Percentiles rank a stretch among this genome's conserved stretches.
Conservation (phyloP, 2,888 invertebrate species). For the Caradrina kadenii region DNA sequence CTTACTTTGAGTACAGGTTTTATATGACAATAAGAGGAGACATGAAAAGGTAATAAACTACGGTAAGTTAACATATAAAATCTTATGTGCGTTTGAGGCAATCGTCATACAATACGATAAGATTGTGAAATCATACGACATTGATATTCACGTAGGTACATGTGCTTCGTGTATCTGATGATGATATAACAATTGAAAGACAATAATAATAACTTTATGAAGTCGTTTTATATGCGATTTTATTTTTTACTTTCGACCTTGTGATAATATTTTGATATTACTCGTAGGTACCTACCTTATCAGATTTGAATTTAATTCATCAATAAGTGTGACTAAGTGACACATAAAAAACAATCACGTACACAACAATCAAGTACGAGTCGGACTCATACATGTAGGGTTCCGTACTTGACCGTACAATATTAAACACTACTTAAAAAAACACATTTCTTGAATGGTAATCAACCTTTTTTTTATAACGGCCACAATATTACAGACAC, state of each 20-base stretch:
- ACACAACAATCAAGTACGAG: no score
- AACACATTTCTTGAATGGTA: no score
- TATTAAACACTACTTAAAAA: no score
- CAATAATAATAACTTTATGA: slow-evolving; percentile 42
- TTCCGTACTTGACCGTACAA: no score
- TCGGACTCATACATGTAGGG: no score
- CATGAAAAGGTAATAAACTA: slow-evolving; percentile 43
- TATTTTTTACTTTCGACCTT: slow-evolving; percentile 45
- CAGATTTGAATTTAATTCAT: slow-evolving; percentile 43
- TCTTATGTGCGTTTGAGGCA: slow-evolving; percentile 43
- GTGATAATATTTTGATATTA: slow-evolving; percentile 43
- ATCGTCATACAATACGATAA: slow-evolving; percentile 75
- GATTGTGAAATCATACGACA: slow-evolving; percentile 83
- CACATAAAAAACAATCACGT: background rate
- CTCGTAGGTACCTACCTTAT: slow-evolving; percentile 26
- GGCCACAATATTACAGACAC: no score
- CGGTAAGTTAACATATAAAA: slow-evolving; percentile 43
- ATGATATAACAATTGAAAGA: slow-evolving; percentile 66
- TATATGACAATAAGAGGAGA: slow-evolving; percentile 2
- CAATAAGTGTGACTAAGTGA: slow-evolving; percentile 15
- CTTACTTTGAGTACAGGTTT: slow-evolving; percentile 3
- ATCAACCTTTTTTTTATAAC: no score
- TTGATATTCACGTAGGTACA: slow-evolving; percentile 66
- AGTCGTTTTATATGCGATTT: slow-evolving; percentile 38
- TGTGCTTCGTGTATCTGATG: slow-evolving; percentile 52